These are phyloP conservation scores for Stichodactyla mertensii DNA, from an alignment of 64 coral and sea anemone genomes.

Conservation along the genomic window DNA sequence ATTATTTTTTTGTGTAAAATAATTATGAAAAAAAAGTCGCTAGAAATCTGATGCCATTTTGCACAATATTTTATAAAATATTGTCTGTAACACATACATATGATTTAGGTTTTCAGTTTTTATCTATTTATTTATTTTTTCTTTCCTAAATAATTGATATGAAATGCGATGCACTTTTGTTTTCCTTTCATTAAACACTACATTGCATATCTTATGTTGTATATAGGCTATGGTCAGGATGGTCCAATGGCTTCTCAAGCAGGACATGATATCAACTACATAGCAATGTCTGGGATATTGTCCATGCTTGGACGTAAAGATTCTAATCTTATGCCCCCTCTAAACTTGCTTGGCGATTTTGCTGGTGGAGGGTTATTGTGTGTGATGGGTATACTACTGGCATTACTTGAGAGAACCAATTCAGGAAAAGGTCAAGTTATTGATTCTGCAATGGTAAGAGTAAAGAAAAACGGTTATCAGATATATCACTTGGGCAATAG, in stretches of 20 bases:
- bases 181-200: background rate
- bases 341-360: conserved; percentile 93
- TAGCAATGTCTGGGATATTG: conserved; percentile 60
- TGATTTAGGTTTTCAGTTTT: background rate
- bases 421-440: conserved; percentile 96
- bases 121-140: background rate
- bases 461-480: background rate
- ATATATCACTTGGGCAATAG: too few species aligned
- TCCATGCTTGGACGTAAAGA: conserved; percentile 77
- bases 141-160: too few species aligned
- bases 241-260: conserved; percentile 49
- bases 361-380: conserved; percentile 83
- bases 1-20: too few species aligned
- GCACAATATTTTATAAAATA: too few species aligned
- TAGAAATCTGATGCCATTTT: too few species aligned
- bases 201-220: background rate
- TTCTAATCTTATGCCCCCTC: conserved; percentile 66
- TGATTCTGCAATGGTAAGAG: conserved; percentile 87
- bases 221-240: conserved; percentile 80
- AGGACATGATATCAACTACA: conserved; percentile 97
- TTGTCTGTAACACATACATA: too few species aligned
- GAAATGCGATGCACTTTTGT: too few species aligned
- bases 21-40: too few species aligned
- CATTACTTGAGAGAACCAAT: conserved; percentile 79
- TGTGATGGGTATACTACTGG: conserved; percentile 82